Evolutionary conservation across 2,113 vertebrate genomes (phyloP).

Genomic region (Rhinoderma darwinii): DNA sequence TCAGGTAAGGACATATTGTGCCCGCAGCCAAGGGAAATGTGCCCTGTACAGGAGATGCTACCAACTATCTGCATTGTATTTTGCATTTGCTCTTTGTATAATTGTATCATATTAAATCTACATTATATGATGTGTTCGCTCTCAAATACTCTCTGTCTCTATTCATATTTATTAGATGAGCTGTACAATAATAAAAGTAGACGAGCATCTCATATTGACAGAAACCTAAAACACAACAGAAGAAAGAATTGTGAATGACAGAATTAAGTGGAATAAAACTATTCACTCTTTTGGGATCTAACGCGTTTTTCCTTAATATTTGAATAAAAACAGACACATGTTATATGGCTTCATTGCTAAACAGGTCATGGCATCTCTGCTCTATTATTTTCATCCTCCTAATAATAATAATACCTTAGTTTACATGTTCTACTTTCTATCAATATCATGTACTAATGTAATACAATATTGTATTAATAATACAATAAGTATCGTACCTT

Average conservation of each 20-base stretch:
- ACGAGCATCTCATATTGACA: neutral
- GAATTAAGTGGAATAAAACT: neutral
- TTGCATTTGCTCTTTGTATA: neutral
- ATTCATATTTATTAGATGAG: neutral
- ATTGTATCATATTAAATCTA: neutral
- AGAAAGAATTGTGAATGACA: neutral
- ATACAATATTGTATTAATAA: too few species aligned
- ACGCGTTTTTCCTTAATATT: neutral
- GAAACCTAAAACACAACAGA: neutral
- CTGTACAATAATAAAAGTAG: neutral
- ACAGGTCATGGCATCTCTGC: neutral
- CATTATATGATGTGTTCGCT: too few species aligned
- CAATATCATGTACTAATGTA: neutral
- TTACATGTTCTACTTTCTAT: neutral
- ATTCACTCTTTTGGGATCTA: neutral
- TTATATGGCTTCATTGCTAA: neutral
- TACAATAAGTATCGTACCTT: too few species aligned
- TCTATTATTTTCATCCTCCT: neutral
- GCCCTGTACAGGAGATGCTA: neutral
- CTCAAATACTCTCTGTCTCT: neutral
- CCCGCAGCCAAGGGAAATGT: neutral
- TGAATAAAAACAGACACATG: neutral
- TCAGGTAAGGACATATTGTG: conserved; percentile 82
- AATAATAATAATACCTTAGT: neutral
- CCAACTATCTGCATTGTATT: neutral